Evolutionary conservation across 2,797 vertebrate genomes (phyloP).

Genomic region (Schizothorax lantsangensis): DNA sequence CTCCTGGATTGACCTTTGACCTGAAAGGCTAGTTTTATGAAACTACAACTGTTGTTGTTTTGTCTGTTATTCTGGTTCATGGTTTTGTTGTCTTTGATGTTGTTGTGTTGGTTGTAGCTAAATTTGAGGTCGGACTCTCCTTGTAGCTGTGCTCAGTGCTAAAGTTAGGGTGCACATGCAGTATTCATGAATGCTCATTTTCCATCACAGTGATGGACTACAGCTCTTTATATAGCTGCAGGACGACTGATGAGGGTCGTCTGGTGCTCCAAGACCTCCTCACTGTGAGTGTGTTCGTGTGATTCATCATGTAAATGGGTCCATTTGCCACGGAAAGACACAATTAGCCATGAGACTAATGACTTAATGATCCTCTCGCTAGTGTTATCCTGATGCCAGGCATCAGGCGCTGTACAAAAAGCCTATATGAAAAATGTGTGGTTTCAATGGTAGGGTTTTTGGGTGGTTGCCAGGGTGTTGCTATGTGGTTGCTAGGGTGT

Average conservation of each 20-base stretch:
- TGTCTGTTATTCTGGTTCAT: not conserved
- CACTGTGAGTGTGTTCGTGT: not conserved
- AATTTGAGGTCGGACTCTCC: constrained; percentile 25
- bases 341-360: constrained; percentile 42
- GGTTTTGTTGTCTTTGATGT: constrained; percentile 3
- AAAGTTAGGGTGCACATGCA: constrained; percentile 56
- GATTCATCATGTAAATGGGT: constrained; percentile 48
- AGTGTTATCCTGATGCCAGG: constrained; percentile 26
- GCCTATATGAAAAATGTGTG: not conserved
- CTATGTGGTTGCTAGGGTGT: not conserved
- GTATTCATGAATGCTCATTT: constrained; percentile 66
- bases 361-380: constrained; percentile 24
- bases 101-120: constrained; percentile 6
- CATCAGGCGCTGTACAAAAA: constrained; percentile 17
- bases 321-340: constrained; percentile 47
- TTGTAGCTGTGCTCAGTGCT: constrained; percentile 41
- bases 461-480: not conserved
- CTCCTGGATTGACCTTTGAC: not conserved
- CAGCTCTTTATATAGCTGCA: constrained; percentile 74
- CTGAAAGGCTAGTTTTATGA: not conserved
- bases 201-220: constrained; percentile 71
- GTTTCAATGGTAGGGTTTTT: not conserved
- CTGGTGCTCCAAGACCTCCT: constrained; percentile 49
- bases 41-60: not conserved
- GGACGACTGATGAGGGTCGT: constrained; percentile 75